Evolutionary conservation across 2,888 invertebrate genomes (phyloP), one percentile per base, ranked within the genome.

Genomic region (Tipula unca): DNA sequence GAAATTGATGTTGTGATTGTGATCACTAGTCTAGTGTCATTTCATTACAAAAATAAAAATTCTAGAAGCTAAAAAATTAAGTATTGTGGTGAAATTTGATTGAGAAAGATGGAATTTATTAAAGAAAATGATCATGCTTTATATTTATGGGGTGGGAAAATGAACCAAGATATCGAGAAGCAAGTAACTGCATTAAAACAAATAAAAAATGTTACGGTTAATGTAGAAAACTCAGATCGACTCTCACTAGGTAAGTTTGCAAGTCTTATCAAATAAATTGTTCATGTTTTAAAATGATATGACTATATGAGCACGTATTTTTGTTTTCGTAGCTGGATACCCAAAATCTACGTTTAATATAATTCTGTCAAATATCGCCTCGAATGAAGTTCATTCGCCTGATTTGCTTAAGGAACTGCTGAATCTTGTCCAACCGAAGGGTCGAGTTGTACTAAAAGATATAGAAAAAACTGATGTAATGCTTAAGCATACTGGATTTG

Each of bases 401-500:
- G 89, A 89, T 20, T 86, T 93, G 20, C 90, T 95, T 85, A 92
- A 92, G 29, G 92, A 94, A 87, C 89, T 93, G 20, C 89, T 95
- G 25, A 93, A 93, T 88, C 88, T 94, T 20, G 90, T 95, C 4
- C 94, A 93, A 89, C 94, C 95, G 0, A 92, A 91, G 86, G 95
- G 95, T 13, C 92, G 90, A 88, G 87, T 95, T 4, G 89, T 93
- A 85, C 87, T 94, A 29, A 91, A 91, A 86, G 92, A 93, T 87
- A 87, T 89, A 17, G 91, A 92, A 39, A 89, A 89, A 88, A 86
- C 93, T 54, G 89, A 90, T 20, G 92, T 92, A 54, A 89, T 91
- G 85, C 90, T 95, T 29, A 95, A 94, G 89, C 89, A 95, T 0
- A 92, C 93, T 88, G 95, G 96, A 6, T 95, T 94, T 88, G 89